Conservation (phyloP, 2,888 invertebrate species). For the Drosophila paranaensis region DNA sequence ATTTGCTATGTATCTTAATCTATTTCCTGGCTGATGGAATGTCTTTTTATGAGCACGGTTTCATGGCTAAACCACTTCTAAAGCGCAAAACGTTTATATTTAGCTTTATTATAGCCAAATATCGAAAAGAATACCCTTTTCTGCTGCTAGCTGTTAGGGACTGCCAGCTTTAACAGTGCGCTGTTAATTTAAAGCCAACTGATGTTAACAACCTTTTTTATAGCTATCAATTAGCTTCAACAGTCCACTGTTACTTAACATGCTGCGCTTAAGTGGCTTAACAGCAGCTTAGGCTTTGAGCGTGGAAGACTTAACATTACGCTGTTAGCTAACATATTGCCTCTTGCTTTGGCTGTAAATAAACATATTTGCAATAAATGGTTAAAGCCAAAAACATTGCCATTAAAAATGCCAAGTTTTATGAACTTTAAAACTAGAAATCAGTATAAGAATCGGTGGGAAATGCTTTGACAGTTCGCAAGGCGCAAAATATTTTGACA, state of each 20-base stretch:
- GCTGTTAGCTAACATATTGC: neutral
- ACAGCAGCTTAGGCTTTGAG: neutral
- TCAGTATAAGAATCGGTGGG: conserved; percentile 12
- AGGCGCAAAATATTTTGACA: conserved; percentile 50
- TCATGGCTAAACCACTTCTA: conserved; percentile 6
- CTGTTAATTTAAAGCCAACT: conserved; percentile 6
- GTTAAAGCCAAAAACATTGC: conserved; percentile 11
- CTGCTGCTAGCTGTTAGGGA: neutral
- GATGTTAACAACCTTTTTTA: conserved; percentile 1
- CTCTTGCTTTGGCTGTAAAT: neutral
- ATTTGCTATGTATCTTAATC: conserved; percentile 22
- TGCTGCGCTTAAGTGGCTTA: neutral
- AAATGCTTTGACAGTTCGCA: conserved; percentile 27
- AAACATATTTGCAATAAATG: conserved; percentile 14
- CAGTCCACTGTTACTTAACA: conserved; percentile 15
- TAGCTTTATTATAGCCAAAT: conserved; percentile 8
- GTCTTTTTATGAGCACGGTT: conserved; percentile 11
- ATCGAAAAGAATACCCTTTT: neutral
- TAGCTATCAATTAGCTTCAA: neutral
- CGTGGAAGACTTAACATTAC: neutral
- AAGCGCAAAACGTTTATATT: conserved; percentile 2
- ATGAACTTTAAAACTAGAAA: conserved; percentile 33
- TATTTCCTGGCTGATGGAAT: conserved; percentile 8
- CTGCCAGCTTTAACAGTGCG: neutral
- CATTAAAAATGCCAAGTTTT: conserved; percentile 51